Evolutionary conservation across 1,140 invertebrate genomes (phyloP).

Genomic region (Thaumetopoea pityocampa): DNA sequence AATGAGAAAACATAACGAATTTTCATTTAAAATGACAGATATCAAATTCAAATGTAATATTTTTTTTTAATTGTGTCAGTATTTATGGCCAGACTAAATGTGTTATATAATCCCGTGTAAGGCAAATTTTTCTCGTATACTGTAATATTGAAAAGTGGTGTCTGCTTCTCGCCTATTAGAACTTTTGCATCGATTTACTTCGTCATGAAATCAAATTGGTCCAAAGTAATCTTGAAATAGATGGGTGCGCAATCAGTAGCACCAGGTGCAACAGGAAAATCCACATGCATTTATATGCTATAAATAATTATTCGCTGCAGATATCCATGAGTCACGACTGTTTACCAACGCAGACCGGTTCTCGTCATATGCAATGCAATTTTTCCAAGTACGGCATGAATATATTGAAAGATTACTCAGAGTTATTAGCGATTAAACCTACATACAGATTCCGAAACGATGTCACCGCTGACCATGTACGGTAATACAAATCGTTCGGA

Average conservation of each 20-base stretch:
- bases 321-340: slow-evolving; percentile 38
- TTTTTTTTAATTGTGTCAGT: no score
- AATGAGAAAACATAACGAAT: no score
- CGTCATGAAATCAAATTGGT: not conserved
- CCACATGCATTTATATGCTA: slow-evolving; percentile 13
- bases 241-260: not conserved
- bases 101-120: no score
- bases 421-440: slow-evolving; percentile 23
- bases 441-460: slow-evolving; percentile 4
- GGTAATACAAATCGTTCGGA: slow-evolving; percentile 21
- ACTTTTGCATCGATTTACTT: no score
- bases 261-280: slow-evolving; percentile 21
- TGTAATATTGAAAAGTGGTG: no score
- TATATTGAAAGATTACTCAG: slow-evolving; percentile 33
- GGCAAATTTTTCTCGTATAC: no score
- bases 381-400: slow-evolving; percentile 49
- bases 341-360: slow-evolving; percentile 39
- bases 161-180: no score
- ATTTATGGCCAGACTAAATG: no score
- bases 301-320: slow-evolving; percentile 23
- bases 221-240: slow-evolving; percentile 6
- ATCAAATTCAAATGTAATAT: no score
- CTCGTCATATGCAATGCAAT: slow-evolving; percentile 42
- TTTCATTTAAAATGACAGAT: no score
- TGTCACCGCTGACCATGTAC: slow-evolving; percentile 22